These are phyloP conservation scores for Diprion similis DNA, from an alignment of 1,140 invertebrate species.

Conservation along the genomic window DNA sequence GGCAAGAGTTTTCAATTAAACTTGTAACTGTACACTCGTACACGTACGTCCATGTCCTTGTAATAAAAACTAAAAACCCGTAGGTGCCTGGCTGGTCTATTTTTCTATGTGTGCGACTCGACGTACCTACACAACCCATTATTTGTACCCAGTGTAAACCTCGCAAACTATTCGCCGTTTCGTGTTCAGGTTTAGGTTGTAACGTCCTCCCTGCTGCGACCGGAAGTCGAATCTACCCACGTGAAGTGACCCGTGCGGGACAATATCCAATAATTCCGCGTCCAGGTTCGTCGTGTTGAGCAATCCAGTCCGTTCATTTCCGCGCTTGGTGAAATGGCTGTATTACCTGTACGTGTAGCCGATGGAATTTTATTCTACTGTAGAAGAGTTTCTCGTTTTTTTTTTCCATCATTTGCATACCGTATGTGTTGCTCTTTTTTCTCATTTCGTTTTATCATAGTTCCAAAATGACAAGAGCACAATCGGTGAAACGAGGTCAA, in stretches of 20 bases:
- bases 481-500: conserved; percentile 3
- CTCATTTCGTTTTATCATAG: not conserved
- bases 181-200: not conserved
- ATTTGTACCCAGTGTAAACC: not conserved
- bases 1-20: not conserved
- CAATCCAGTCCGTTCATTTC: not conserved
- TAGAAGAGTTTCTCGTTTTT: not conserved
- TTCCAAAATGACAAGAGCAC: not conserved
- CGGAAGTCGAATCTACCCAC: not conserved
- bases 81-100: not conserved
- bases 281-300: not conserved
- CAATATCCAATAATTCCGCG: not conserved
- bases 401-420: not conserved
- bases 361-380: not conserved
- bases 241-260: not conserved
- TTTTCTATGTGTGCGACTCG: no score
- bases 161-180: not conserved
- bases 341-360: not conserved
- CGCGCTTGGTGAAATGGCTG: not conserved
- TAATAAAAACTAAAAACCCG: not conserved
- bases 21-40: not conserved
- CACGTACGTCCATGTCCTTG: not conserved
- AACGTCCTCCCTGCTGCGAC: not conserved
- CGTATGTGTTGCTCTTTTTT: not conserved
- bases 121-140: no score